Base-by-base conservation (phyloP, 2,888 invertebrate genomes). In the Hipparchia semele region DNA sequence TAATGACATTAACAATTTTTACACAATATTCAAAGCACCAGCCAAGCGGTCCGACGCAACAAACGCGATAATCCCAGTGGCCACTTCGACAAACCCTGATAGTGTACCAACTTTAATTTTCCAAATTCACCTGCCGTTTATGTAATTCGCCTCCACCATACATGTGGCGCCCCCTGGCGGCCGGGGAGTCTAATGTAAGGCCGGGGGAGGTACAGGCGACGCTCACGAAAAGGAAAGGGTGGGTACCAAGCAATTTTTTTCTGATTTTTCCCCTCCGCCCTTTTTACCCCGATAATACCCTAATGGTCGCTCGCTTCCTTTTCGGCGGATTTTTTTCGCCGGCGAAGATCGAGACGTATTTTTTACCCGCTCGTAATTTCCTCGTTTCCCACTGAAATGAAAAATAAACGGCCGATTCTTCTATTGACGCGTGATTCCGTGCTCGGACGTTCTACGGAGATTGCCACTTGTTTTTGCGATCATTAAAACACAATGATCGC, bases 271-370 rank as follows among this genome's bases (percentile, higher is more conserved):
- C 89, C 90, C 88, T 83, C 86, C 89, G 83, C 82, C 84, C 83
- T 87, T 87, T 86, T 83, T 89, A 89, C 89, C 90, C 86, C 92
- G 93, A 94, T 94, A 93, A 94, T 93, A 92, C 93, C 89, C 92
- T 93, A 93, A 94, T 94, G 94, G 94, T 90, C 88, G 90, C 89
- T 87, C 83, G 92, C 92, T 94, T 94, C 93, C 92, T 93, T 92
- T 93, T 91, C 88, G 89, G 86, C 85, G 85, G 86, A 86, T 87
- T 90, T 90, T 91, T 89, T 87, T 84, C 82, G 82, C 81, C 81
- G 83, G 77, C 87, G 84, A 91, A 92, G 92, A 92, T 90, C 91
- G 90, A 88, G 89, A 90, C 88, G 89, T 89, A 88, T 92, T 93
- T 93, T 92, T 91, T 89, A 88, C 88, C 85, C 83, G 82, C 79